phyloP scores from a whole-genome alignment of 2,113 vertebrate species.

The Rhinogobius similis region DNA sequence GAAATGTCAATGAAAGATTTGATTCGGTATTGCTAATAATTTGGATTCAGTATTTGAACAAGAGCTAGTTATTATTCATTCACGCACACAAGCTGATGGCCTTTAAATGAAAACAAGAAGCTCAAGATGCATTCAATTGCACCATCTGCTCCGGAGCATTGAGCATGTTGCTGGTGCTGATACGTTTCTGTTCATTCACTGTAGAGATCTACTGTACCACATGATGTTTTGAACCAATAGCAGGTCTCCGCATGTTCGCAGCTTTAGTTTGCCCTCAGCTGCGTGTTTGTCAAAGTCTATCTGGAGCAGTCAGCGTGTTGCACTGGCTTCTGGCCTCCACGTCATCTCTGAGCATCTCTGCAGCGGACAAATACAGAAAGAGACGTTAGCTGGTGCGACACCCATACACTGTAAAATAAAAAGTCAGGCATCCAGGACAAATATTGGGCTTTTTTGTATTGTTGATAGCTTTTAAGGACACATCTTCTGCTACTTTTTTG shows the following conservation, averaged over 20 bases:
- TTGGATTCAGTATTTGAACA: neutral
- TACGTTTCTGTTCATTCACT: neutral
- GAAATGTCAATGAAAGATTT: neutral
- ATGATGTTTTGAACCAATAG: conserved; percentile 1
- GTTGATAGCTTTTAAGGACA: too few relatives aligned
- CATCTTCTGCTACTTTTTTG: too few relatives aligned
- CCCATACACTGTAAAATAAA: conserved; percentile 11
- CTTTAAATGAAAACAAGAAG: too few relatives aligned
- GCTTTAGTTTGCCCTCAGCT: conserved; percentile 1
- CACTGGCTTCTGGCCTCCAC: conserved; percentile 15
- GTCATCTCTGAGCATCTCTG: conserved; percentile 25
- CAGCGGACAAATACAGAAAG: conserved; percentile 38
- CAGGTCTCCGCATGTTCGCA: neutral
- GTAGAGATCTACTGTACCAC: neutral
- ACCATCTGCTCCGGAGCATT: neutral
- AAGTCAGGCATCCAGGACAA: too few relatives aligned
- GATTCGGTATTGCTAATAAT: neutral
- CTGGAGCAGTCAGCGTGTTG: conserved; percentile 22
- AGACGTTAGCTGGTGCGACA: conserved; percentile 43
- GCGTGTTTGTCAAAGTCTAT: conserved; percentile 14
- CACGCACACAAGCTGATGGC: too few relatives aligned
- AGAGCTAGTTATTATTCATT: too few relatives aligned
- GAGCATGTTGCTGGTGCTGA: too few relatives aligned
- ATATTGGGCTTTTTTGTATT: too few relatives aligned
- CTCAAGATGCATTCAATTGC: neutral